Conservation (phyloP, 2,113 vertebrate species). For the Strix uralensis region DNA sequence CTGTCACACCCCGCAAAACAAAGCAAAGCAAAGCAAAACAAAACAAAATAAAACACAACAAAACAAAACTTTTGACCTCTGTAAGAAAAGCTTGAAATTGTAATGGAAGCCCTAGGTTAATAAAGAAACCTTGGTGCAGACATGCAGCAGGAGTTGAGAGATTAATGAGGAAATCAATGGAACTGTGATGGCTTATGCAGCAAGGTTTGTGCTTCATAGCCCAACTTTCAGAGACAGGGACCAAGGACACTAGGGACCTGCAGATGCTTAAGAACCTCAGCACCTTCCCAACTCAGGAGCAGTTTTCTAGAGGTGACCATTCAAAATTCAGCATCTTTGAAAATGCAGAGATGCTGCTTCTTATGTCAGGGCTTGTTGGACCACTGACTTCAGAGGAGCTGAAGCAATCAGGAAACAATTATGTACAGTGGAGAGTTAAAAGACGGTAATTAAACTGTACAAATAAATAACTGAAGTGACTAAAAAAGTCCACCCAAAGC, state of each 20-base stretch:
- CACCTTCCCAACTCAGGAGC: neutral
- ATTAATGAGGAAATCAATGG: neutral
- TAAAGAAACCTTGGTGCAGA: neutral
- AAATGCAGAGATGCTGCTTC: neutral
- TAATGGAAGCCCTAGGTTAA: neutral
- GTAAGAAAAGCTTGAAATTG: neutral
- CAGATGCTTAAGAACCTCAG: neutral
- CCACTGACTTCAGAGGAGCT: constrained; percentile 16
- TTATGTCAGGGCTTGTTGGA: neutral
- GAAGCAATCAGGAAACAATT: constrained; percentile 51
- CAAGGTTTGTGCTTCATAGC: neutral
- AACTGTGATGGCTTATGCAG: neutral
- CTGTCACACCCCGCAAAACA: neutral
- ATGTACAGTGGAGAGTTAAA: constrained; percentile 43
- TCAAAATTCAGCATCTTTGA: neutral
- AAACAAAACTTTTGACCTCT: neutral
- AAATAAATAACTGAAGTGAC: constrained; percentile 53
- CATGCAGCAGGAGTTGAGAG: neutral
- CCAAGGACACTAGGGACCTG: neutral
- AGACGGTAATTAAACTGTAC: constrained; percentile 19
- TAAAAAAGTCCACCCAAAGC: constrained; percentile 39
- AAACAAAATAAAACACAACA: too few species aligned
- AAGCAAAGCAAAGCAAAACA: neutral
- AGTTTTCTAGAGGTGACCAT: neutral
- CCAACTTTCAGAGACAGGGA: neutral